Evolutionary conservation across 2,113 vertebrate genomes (phyloP).

Genomic region (Mirounga angustirostris): DNA sequence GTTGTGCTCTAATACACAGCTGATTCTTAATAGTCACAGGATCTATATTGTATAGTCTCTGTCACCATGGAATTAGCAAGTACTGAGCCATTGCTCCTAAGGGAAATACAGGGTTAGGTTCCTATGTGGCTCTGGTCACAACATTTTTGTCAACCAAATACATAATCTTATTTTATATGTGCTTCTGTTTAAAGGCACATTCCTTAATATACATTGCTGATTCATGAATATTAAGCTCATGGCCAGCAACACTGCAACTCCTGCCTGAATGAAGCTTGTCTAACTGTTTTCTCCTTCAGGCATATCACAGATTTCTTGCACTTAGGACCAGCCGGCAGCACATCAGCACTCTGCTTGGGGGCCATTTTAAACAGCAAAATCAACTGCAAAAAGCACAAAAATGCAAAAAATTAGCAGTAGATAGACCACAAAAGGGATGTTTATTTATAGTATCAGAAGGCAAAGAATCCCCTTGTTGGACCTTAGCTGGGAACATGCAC

Average conservation of each 20-base stretch:
- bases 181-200: background rate
- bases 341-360: background rate
- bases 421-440: background rate
- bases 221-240: background rate
- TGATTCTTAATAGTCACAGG: background rate
- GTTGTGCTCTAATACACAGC: background rate
- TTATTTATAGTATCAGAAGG: background rate
- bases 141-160: background rate
- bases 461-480: background rate
- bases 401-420: background rate
- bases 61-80: background rate
- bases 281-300: background rate
- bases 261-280: background rate
- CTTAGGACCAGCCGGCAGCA: background rate
- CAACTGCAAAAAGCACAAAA: background rate
- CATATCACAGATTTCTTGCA: background rate
- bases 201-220: background rate
- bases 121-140: background rate
- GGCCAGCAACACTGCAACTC: background rate
- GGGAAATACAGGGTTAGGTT: background rate
- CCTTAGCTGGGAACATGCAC: background rate
- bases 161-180: background rate
- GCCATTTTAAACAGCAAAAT: slow-evolving; percentile 20
- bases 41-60: background rate
- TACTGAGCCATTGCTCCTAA: background rate